phyloP scores from a whole-genome alignment of 2,113 vertebrate species.

The Ochotona princeps region DNA sequence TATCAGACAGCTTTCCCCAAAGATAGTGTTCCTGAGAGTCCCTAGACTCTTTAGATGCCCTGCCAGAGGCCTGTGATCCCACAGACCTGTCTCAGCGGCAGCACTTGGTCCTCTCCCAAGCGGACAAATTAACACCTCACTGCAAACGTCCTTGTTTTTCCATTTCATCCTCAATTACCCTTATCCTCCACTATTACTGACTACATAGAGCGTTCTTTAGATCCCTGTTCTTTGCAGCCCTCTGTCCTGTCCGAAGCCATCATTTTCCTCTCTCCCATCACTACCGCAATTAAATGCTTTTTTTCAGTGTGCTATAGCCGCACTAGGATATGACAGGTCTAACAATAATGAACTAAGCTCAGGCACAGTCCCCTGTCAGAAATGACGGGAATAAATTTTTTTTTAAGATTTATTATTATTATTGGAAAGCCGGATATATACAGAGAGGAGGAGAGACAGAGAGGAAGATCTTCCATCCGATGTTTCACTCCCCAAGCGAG shows the following conservation, averaged over 20 bases:
- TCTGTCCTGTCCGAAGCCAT: background rate
- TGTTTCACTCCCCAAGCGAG: too few relatives aligned
- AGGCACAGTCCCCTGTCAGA: background rate
- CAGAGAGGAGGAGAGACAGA: too few relatives aligned
- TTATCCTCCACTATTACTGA: background rate
- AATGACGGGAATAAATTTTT: background rate
- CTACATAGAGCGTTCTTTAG: background rate
- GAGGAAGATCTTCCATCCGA: too few relatives aligned
- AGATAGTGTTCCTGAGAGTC: background rate
- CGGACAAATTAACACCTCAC: background rate
- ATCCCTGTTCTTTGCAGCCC: conserved; percentile 17
- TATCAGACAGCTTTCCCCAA: background rate
- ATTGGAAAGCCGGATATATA: too few relatives aligned
- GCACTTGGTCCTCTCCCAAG: background rate
- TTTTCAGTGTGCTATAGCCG: background rate
- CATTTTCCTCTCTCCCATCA: conserved; percentile 11
- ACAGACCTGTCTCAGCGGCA: background rate
- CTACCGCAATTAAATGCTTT: background rate
- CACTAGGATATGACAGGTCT: background rate
- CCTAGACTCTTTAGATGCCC: background rate
- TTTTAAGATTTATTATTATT: too few relatives aligned
- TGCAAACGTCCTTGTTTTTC: background rate
- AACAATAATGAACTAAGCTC: background rate
- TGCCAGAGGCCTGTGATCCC: background rate
- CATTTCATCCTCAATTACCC: background rate